Conservation (phyloP, 2,113 vertebrate genomes). For the Heteronetta atricapilla region DNA sequence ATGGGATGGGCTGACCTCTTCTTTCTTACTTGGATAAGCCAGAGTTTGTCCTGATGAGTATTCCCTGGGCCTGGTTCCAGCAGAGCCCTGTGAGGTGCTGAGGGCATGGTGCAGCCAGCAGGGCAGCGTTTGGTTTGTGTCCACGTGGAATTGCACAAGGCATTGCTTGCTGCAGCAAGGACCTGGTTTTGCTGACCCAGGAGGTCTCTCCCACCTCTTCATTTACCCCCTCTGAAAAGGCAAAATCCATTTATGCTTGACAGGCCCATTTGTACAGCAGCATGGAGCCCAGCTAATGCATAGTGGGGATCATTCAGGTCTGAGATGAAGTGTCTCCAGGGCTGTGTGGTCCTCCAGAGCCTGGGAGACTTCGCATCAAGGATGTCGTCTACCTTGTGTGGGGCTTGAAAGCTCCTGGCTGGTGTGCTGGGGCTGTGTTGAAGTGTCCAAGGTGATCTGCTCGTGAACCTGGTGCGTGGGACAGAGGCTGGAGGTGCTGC, state of each 20-base stretch:
- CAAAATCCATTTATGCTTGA: neutral
- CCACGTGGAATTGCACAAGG: neutral
- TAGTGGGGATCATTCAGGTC: fast-evolving
- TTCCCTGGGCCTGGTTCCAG: neutral
- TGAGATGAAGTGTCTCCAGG: neutral
- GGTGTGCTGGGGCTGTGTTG: neutral
- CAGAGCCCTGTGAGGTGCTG: neutral
- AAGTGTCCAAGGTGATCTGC: neutral
- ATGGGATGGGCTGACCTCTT: neutral
- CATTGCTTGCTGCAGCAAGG: neutral
- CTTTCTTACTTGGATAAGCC: neutral
- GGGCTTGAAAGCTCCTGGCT: fast-evolving
- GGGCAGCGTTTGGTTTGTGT: neutral
- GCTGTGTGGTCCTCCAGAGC: fast-evolving
- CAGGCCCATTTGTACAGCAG: neutral
- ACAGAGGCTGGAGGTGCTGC: neutral
- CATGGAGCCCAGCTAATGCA: fast-evolving
- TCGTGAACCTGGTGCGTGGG: neutral
- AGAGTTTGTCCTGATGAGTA: neutral
- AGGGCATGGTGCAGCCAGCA: neutral
- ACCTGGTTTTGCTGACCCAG: neutral
- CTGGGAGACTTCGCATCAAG: neutral
- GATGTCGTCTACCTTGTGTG: fast-evolving
- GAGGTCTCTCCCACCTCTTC: neutral
- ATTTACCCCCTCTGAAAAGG: neutral